Percentiles rank a stretch among this genome's conserved stretches.
Evolutionary conservation across 1,140 invertebrate genomes (phyloP).

Genomic region (Sitodiplosis mosellana): DNA sequence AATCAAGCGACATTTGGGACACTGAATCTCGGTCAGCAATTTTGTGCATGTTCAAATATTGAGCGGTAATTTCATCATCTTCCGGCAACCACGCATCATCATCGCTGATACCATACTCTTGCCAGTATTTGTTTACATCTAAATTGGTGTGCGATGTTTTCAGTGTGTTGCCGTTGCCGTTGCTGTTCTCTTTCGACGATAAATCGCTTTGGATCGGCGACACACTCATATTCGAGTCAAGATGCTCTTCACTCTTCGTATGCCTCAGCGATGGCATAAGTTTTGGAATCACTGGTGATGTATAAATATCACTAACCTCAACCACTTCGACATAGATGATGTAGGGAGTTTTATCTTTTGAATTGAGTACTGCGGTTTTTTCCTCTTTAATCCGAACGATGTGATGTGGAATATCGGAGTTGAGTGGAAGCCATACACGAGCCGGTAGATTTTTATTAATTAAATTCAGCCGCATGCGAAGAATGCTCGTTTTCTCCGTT

Average conservation of each 20-base stretch:
- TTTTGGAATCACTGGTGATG: slow-evolving; percentile 59
- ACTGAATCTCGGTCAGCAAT: slow-evolving; percentile 59
- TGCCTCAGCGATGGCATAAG: slow-evolving; percentile 64
- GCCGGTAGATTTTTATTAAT: slow-evolving; percentile 95
- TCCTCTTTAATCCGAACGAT: slow-evolving; percentile 73
- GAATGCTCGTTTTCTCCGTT: slow-evolving; percentile 74
- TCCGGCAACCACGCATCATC: slow-evolving; percentile 70
- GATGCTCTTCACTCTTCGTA: slow-evolving; percentile 76
- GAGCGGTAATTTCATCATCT: slow-evolving; percentile 68
- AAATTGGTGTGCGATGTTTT: background rate
- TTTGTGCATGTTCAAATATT: slow-evolving; percentile 34
- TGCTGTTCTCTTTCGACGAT: background rate
- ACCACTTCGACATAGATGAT: slow-evolving; percentile 95
- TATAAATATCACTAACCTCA: slow-evolving; percentile 74
- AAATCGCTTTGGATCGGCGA: background rate
- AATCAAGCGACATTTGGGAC: slow-evolving; percentile 81
- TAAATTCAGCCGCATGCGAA: slow-evolving; percentile 80
- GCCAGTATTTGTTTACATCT: background rate
- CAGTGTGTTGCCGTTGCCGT: background rate
- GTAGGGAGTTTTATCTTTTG: slow-evolving; percentile 98
- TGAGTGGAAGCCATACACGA: slow-evolving; percentile 89
- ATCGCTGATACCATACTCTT: slow-evolving; percentile 9
- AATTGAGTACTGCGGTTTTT: slow-evolving; percentile 92
- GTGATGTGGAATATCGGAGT: slow-evolving; percentile 82
- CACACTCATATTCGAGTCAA: slow-evolving; percentile 9